Percentiles rank a stretch among this genome's conserved stretches.
These are phyloP conservation scores for Triops cancriformis DNA, from an alignment of 1,140 invertebrate species.

Conservation along the genomic window DNA sequence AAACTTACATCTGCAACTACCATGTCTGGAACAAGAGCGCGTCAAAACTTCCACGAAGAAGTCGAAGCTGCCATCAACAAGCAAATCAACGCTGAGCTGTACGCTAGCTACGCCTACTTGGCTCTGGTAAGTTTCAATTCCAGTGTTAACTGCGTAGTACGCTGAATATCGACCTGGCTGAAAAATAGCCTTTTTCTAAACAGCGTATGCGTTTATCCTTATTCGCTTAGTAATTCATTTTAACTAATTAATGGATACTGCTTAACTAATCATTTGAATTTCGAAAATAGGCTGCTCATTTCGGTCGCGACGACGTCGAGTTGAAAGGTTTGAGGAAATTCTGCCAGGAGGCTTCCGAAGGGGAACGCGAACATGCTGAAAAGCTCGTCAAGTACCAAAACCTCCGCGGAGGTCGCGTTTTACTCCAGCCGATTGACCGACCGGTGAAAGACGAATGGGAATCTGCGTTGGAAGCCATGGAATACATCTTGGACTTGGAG, in stretches of 20 bases:
- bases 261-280: background rate
- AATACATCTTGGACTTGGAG: constrained; percentile 62
- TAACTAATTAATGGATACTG: background rate
- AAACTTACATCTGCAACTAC: background rate
- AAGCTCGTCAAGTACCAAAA: constrained; percentile 71
- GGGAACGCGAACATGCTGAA: constrained; percentile 67
- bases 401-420: constrained; percentile 63
- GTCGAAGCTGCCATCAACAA: constrained; percentile 49
- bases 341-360: constrained; percentile 60
- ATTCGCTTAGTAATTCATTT: background rate
- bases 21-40: constrained; percentile 13
- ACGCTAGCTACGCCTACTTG: constrained; percentile 50
- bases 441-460: constrained; percentile 55
- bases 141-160: background rate
- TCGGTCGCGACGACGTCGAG: constrained; percentile 70
- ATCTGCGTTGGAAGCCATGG: constrained; percentile 56
- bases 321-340: constrained; percentile 59
- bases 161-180: background rate
- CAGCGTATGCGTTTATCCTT: background rate
- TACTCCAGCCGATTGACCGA: constrained; percentile 46
- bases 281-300: constrained; percentile 55
- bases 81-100: constrained; percentile 54
- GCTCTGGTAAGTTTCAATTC: constrained; percentile 42
- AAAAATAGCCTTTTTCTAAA: background rate
- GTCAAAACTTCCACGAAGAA: constrained; percentile 49